phyloP scores from a whole-genome alignment of 2,113 vertebrate genomes.

The Misgurnus anguillicaudatus region DNA sequence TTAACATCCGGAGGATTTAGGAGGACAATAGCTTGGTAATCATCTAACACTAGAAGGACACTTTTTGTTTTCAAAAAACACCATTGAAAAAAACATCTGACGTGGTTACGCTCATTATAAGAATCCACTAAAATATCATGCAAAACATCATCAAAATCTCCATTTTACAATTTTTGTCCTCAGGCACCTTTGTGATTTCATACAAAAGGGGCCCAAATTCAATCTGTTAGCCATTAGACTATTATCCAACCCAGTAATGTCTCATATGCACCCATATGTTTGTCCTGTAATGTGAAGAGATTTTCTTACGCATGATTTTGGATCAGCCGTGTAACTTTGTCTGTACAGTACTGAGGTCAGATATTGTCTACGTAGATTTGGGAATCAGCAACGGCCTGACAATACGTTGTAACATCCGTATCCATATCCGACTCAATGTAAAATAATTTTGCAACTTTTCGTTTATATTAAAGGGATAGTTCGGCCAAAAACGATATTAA shows the following conservation, averaged over 20 bases:
- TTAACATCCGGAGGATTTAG: conserved; percentile 1
- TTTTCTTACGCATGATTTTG: too few relatives aligned
- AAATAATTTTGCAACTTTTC: too few relatives aligned
- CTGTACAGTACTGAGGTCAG: too few relatives aligned
- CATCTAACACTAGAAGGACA: not conserved
- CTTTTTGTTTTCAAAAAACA: not conserved
- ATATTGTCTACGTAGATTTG: too few relatives aligned
- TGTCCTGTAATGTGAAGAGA: conserved; percentile 12
- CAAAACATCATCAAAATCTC: not conserved
- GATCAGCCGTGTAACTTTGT: too few relatives aligned
- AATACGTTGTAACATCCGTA: too few relatives aligned
- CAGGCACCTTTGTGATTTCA: not conserved
- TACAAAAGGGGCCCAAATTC: not conserved
- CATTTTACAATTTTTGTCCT: not conserved
- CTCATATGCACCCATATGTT: not conserved
- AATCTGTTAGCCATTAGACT: not conserved
- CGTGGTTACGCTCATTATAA: not conserved
- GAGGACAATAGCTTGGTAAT: conserved; percentile 7
- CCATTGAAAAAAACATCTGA: not conserved
- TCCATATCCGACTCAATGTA: too few relatives aligned
- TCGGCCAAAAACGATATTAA: too few relatives aligned
- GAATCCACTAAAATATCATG: not conserved
- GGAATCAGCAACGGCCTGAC: too few relatives aligned
- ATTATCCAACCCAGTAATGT: not conserved
- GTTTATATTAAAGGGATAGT: too few relatives aligned